Conservation (phyloP, 2,888 invertebrate genomes). For the Watsonalla binaria region DNA sequence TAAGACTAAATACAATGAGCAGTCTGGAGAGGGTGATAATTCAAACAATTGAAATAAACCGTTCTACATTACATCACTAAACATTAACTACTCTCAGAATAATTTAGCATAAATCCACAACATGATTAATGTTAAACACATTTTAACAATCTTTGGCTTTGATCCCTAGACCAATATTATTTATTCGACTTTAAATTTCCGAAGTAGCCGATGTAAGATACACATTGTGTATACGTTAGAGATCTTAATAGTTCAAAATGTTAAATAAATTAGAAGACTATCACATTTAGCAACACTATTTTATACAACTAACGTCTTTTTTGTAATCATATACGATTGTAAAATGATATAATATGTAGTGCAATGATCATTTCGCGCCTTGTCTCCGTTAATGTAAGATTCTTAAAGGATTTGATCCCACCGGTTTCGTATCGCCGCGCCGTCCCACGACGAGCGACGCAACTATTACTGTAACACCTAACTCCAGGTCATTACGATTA, state of each 20-base stretch:
- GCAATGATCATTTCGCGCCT: constrained; percentile 59
- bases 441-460: constrained; percentile 31
- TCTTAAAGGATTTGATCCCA: constrained; percentile 80
- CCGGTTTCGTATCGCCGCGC: constrained; percentile 72
- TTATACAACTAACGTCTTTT: constrained; percentile 73
- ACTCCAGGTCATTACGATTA: constrained; percentile 73
- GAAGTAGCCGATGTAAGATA: constrained; percentile 54
- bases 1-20: constrained; percentile 72
- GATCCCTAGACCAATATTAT: constrained; percentile 88
- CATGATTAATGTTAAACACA: constrained; percentile 76
- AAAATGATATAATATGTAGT: constrained; percentile 50
- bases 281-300: constrained; percentile 77
- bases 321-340: constrained; percentile 65
- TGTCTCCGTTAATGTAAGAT: constrained; percentile 72
- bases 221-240: constrained; percentile 62
- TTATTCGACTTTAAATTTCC: constrained; percentile 60
- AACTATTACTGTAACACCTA: constrained; percentile 65
- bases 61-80: constrained; percentile 59
- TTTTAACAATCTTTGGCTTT: constrained; percentile 90
- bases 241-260: constrained; percentile 64
- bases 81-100: constrained; percentile 71
- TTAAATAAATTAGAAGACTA: constrained; percentile 75
- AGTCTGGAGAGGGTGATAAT: constrained; percentile 75
- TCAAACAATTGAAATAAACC: constrained; percentile 57
- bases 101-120: constrained; percentile 77